Evolutionary conservation across 2,113 vertebrate genomes (phyloP), one percentile per base, ranked within the genome.

Genomic region (Heliornis fulica): DNA sequence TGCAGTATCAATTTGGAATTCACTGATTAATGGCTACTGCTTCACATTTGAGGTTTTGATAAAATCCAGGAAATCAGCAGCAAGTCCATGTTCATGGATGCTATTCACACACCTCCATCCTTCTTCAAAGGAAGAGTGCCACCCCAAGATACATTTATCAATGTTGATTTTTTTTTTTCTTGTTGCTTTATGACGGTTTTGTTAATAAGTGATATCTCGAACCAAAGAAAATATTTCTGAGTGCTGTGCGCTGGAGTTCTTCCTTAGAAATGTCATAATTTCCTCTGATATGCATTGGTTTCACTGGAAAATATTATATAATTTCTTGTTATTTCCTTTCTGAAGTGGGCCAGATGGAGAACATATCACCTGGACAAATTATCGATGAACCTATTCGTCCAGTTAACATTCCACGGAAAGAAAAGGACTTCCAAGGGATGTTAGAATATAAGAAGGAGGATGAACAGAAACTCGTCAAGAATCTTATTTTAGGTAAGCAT

Each of bases 401-500:
- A 2, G 99, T 99, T 74, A 99, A 99, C 97, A 99, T 99, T 93
- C 99, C 99, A n/a, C 98, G 99, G 92, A 98, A 99, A 81, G 99
- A 99, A 95, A 99, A 99, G 93, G 99, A 99, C 94, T 99, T 99
- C 98, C 99, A 99, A 87, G 99, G 99, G 79, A 99, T 99, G 99
- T 92, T 99, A 96, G 99, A 99, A 75, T 99, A 99, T 95, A 99
- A 99, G 98, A 99, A 98, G 97, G 99, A 99, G 65, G 99, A 99
- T 91, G 99, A 99, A 89, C 98, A 98, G 61, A 99, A 99, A 81
- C 98, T 99, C 78, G 98, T 99, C 72, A 99, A 99, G 98, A 99
- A 99, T 95, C 98, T 99, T 77, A 99, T 99, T 95, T 98, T 99
- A 71, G 99, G 99, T 98, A 96, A 97, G 97, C 90, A 68, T 92